Evolutionary conservation across 2,113 vertebrate genomes (phyloP).

Genomic region (Corythornis cristatus): DNA sequence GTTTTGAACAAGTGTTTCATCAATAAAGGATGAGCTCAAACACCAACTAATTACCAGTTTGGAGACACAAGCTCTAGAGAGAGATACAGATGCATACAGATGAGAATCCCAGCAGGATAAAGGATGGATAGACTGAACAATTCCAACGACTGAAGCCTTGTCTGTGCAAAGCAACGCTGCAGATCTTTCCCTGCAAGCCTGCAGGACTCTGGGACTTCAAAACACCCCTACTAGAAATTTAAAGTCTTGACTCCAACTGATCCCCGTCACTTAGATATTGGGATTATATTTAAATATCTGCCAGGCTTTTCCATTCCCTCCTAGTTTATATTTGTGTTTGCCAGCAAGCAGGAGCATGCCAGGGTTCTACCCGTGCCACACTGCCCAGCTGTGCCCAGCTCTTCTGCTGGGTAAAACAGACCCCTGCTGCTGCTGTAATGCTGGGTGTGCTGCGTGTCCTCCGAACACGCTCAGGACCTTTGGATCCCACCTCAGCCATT

Average conservation of each 20-base stretch:
- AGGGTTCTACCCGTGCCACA: accelerated
- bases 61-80: neutral
- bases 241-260: no score
- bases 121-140: accelerated
- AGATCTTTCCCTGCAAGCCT: neutral
- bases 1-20: neutral
- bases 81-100: neutral
- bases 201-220: neutral
- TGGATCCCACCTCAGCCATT: neutral
- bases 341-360: accelerated
- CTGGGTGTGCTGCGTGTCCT: neutral
- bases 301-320: no score
- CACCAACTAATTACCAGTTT: neutral
- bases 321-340: accelerated
- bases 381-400: neutral
- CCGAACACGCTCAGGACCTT: neutral
- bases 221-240: neutral
- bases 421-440: neutral
- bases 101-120: neutral
- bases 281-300: neutral
- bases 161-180: accelerated
- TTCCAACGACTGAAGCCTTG: accelerated
- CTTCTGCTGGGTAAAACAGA: neutral
- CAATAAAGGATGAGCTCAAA: neutral
- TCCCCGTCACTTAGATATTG: accelerated